A percentile compares a stretch with the other conserved stretches of the same genome.
These are phyloP conservation scores for Branchellion lobata DNA, from an alignment of 2,888 invertebrate species.

Conservation along the genomic window DNA sequence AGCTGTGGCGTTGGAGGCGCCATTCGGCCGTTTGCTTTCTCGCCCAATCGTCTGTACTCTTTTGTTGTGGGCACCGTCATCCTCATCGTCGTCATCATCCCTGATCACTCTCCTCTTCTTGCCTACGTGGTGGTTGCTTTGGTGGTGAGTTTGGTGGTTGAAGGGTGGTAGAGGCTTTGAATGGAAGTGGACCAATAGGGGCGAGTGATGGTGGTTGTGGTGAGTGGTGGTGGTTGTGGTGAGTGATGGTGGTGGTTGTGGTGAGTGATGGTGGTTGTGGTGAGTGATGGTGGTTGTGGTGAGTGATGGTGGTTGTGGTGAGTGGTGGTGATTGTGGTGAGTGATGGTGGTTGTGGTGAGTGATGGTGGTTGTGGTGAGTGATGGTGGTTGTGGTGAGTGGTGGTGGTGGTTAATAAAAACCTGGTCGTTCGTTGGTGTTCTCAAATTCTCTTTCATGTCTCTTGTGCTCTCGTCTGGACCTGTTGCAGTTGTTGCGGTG, in stretches of 20 bases:
- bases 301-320: neutral
- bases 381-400: neutral
- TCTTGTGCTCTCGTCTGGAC: neutral
- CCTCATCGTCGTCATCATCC: constrained; percentile 25
- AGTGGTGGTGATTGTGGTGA: neutral
- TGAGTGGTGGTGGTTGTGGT: too few relatives aligned
- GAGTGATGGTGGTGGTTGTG: neutral
- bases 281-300: neutral
- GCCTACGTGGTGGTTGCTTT: neutral
- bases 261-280: too few relatives aligned
- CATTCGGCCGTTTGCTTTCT: too few relatives aligned
- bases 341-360: neutral
- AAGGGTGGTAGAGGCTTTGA: neutral
- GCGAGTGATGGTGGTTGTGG: neutral
- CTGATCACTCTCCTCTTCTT: neutral
- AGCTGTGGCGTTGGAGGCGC: too few relatives aligned
- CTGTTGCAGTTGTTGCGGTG: too few relatives aligned
- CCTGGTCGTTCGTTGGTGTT: neutral
- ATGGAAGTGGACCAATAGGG: too few relatives aligned
- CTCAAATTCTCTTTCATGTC: neutral
- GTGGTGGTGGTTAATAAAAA: neutral
- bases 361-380: neutral
- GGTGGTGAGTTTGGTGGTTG: neutral
- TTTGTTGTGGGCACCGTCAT: too few relatives aligned
- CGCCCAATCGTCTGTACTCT: too few relatives aligned